Evolutionary conservation across 2,888 invertebrate species (phyloP).

Genomic region (Tyria jacobaeae): DNA sequence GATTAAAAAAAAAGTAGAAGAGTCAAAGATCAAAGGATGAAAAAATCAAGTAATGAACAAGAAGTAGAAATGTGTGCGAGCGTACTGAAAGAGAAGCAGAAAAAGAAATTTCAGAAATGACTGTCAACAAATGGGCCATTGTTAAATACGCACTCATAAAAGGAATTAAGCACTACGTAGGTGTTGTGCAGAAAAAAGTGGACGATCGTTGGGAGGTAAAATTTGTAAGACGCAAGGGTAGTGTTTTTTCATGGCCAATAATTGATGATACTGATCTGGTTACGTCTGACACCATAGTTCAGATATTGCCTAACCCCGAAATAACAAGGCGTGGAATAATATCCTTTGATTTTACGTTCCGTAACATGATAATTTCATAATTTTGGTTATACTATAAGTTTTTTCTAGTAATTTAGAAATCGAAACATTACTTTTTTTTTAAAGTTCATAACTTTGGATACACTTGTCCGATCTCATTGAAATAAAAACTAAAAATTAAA

Average conservation of each 20-base stretch:
- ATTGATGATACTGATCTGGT: constrained; percentile 27
- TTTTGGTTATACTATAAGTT: not conserved
- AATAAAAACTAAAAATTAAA: not conserved
- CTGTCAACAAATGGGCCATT: not conserved
- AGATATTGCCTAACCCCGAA: constrained; percentile 22
- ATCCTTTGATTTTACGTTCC: constrained; percentile 28
- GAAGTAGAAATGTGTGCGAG: too few relatives aligned
- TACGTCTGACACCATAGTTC: constrained; percentile 25
- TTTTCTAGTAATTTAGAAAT: not conserved
- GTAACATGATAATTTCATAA: constrained; percentile 2
- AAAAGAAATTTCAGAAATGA: not conserved
- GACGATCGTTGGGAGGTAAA: not conserved
- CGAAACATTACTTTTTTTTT: too few relatives aligned
- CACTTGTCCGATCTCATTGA: not conserved
- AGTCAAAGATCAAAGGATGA: too few relatives aligned
- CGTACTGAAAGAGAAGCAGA: not conserved
- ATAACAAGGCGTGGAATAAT: constrained; percentile 24
- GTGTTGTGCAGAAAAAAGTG: not conserved
- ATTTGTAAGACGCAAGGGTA: constrained; percentile 4
- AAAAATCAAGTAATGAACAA: too few relatives aligned
- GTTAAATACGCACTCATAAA: not conserved
- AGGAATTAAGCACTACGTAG: constrained; percentile 1
- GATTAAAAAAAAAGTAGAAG: not conserved
- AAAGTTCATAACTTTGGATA: not conserved
- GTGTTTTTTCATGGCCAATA: constrained; percentile 22